These are phyloP conservation scores for Drosophila hydei DNA, from an alignment of 1,140 invertebrate species.

Conservation along the genomic window DNA sequence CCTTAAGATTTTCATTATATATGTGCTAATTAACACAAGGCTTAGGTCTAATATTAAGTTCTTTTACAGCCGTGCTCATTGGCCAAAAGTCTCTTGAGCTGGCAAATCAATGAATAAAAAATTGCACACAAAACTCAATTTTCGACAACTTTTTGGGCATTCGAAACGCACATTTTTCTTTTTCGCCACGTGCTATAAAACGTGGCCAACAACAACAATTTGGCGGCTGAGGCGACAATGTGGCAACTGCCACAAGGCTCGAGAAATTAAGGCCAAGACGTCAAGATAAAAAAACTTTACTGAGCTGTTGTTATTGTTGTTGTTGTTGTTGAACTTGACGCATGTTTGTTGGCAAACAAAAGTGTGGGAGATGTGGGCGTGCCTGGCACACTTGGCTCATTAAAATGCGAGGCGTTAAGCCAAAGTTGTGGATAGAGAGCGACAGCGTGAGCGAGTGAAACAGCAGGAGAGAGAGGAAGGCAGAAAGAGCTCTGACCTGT, in stretches of 20 bases:
- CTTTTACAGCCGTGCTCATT: background rate
- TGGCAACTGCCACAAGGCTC: slow-evolving; percentile 35
- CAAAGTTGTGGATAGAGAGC: slow-evolving; percentile 1
- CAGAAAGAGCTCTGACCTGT: slow-evolving; percentile 63
- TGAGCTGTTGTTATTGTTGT: slow-evolving; percentile 26
- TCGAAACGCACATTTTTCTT: slow-evolving; percentile 72
- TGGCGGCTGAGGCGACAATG: slow-evolving; percentile 38
- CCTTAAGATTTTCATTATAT: too few relatives aligned
- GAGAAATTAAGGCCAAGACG: slow-evolving; percentile 73
- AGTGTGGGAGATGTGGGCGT: slow-evolving; percentile 5
- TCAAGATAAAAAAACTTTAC: slow-evolving; percentile 73
- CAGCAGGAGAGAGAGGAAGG: slow-evolving; percentile 4
- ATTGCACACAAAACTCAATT: slow-evolving; percentile 76
- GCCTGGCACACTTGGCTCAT: slow-evolving; percentile 57
- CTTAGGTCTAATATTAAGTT: slow-evolving; percentile 1
- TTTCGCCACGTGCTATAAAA: slow-evolving; percentile 32
- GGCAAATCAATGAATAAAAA: slow-evolving; percentile 67
- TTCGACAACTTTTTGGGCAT: slow-evolving; percentile 75
- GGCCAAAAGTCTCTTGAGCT: too few relatives aligned
- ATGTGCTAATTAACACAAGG: slow-evolving; percentile 11
- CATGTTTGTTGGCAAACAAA: slow-evolving; percentile 80
- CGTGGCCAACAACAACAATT: slow-evolving; percentile 32
- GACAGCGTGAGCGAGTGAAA: too few relatives aligned
- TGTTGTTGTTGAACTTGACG: slow-evolving; percentile 72
- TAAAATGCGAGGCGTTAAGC: slow-evolving; percentile 77